Evolutionary conservation across 2,888 invertebrate species (phyloP).

Genomic region (Dynastes grantii): DNA sequence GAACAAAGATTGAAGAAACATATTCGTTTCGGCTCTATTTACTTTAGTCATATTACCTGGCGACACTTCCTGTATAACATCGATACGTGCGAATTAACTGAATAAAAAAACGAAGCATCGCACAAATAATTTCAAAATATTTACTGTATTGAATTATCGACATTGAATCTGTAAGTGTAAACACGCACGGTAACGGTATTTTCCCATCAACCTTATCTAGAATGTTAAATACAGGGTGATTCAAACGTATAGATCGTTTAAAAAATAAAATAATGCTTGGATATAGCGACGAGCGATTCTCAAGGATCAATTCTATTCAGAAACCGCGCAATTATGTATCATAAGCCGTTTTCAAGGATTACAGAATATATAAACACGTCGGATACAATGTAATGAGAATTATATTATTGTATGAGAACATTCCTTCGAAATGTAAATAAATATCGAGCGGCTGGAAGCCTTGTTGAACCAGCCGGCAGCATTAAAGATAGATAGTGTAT

Average conservation of each 20-base stretch:
- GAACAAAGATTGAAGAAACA: not conserved
- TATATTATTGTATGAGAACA: not conserved
- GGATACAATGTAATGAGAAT: not conserved
- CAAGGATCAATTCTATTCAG: too few relatives aligned
- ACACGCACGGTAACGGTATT: slow-evolving; percentile 26
- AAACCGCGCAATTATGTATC: too few relatives aligned
- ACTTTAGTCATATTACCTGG: slow-evolving; percentile 27
- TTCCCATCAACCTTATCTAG: slow-evolving; percentile 1
- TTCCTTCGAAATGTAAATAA: slow-evolving; percentile 17
- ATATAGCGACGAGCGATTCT: too few relatives aligned
- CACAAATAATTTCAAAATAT: slow-evolving; percentile 38
- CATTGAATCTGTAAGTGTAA: slow-evolving; percentile 30
- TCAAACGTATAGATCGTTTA: too few relatives aligned
- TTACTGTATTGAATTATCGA: slow-evolving; percentile 37
- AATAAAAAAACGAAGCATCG: slow-evolving; percentile 1
- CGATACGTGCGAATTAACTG: not conserved
- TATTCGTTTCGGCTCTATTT: slow-evolving; percentile 11
- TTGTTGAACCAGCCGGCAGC: slow-evolving; percentile 36
- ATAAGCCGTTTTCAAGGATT: too few relatives aligned
- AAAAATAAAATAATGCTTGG: too few relatives aligned
- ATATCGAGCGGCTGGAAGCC: slow-evolving; percentile 13
- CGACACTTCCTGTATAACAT: slow-evolving; percentile 31
- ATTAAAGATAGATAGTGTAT: slow-evolving; percentile 15
- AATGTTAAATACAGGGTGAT: not conserved
- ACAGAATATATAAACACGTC: too few relatives aligned